phyloP scores from a whole-genome alignment of 2,113 vertebrate genomes.

The Rhinogobius similis region DNA sequence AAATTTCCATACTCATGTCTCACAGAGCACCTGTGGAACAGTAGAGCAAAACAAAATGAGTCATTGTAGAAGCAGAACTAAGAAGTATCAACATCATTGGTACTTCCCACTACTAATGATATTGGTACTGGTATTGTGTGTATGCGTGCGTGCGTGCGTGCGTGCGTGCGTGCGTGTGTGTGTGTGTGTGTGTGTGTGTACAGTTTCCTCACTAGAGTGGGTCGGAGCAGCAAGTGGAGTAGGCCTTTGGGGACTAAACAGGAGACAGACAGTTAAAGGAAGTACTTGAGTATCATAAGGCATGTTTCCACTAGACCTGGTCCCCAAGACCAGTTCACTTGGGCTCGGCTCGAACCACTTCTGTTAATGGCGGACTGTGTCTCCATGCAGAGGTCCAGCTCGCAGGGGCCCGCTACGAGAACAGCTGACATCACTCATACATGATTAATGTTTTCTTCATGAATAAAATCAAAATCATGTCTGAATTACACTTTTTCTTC shows the following conservation, averaged over 20 bases:
- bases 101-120: no score
- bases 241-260: slow-evolving; percentile 53
- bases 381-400: no score
- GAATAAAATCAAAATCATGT: no score
- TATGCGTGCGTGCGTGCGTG: slow-evolving; percentile 19
- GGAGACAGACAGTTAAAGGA: slow-evolving; percentile 52
- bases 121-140: no score
- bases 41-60: slow-evolving; percentile 58
- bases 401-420: no score
- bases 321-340: no score
- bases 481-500: no score
- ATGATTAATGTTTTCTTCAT: no score
- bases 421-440: no score
- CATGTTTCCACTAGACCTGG: no score
- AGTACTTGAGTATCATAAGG: slow-evolving; percentile 49
- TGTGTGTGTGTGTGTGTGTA: slow-evolving; percentile 7
- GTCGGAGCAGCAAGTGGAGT: slow-evolving; percentile 38
- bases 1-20: slow-evolving; percentile 60
- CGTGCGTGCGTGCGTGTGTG: background rate
- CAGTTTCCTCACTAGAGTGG: slow-evolving; percentile 46
- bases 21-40: slow-evolving; percentile 47
- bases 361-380: no score
- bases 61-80: slow-evolving; percentile 51
- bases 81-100: background rate
- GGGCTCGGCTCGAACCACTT: no score